Evolutionary conservation across 2,797 vertebrate species (phyloP), one percentile per base, ranked within the genome.

Genomic region (Pseudochirops corinnae): DNA sequence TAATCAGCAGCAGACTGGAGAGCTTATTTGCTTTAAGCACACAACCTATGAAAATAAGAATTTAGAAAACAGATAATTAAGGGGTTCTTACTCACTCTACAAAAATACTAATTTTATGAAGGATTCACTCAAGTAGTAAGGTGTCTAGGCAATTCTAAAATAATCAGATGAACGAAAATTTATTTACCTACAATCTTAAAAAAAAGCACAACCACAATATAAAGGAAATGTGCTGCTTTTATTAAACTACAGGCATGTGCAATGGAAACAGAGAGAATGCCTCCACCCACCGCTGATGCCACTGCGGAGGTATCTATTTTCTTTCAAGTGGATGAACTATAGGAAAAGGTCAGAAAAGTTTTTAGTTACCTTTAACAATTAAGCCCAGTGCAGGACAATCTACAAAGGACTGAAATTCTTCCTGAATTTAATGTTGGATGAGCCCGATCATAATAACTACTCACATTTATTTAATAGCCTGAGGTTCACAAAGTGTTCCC

Each of bases 331-430:
- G 55, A 57, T 24, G 7, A 94, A 50, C 53, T 60, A 28, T 55
- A 90, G 28, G 16, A 31, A 94, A 92, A 93, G 6, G 56, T 60
- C 18, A 82, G 29, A 67, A 67, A 53, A 74, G 55, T 46, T 91
- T 57, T 53, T 82, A 93, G 91, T 92, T 93, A 39, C 3, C 52
- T 12, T 97, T 90, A 96, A 93, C 87, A 93, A 93, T 74, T 56
- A 96, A 93, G 95, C n/a, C 3, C 29, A 39, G 7, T 95, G 46
- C 28, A 94, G 55, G 56, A 13, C 56, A 39, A 29, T 90, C 6
- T 50, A 87, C 56, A 74, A 90, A 39, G 29, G 74, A 28, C 39
- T 7, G 90, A 9, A 0, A 39, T 50, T 90, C 46, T 55, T 57
- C 50, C 55, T 57, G 4, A 33, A 50, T 91, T 56, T 56, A 9